A percentile compares a stretch with the other conserved stretches of the same genome.
Evolutionary conservation across 2,113 vertebrate species (phyloP).

Genomic region (Eulacestoma nigropectus): DNA sequence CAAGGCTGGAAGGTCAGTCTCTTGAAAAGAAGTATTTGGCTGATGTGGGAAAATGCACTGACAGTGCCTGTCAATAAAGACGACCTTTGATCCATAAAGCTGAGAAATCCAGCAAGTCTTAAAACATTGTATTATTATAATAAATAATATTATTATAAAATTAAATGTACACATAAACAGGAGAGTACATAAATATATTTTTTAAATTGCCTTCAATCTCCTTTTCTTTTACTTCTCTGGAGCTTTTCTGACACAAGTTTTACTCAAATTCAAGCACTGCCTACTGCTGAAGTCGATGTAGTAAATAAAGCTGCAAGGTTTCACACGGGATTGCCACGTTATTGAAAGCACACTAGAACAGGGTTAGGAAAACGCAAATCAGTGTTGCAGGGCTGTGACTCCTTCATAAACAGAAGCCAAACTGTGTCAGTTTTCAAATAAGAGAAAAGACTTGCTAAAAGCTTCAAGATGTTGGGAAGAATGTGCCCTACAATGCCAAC

Average conservation of each 20-base stretch:
- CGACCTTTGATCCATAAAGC: neutral
- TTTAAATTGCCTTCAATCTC: neutral
- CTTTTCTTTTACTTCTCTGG: neutral
- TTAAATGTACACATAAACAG: neutral
- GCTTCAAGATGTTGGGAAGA: conserved; percentile 60
- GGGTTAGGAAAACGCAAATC: conserved; percentile 34
- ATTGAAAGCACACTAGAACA: conserved; percentile 38
- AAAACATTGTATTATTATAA: neutral
- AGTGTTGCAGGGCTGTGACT: conserved; percentile 52
- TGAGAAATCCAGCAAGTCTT: neutral
- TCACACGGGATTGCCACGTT: conserved; percentile 26
- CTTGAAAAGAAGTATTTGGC: neutral
- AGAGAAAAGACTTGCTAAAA: conserved; percentile 65
- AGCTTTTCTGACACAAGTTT: neutral
- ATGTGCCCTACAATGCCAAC: conserved; percentile 55
- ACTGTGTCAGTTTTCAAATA: conserved; percentile 19
- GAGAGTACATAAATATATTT: neutral
- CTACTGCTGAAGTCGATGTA: neutral
- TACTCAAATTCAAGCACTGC: neutral
- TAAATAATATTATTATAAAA: neutral
- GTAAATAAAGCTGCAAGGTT: conserved; percentile 50
- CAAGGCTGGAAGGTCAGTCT: neutral
- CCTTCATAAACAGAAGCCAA: conserved; percentile 62
- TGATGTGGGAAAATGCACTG: neutral
- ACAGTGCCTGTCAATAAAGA: neutral